phyloP scores from a whole-genome alignment of 2,113 vertebrate genomes.

The Brachionichthys hirsutus region DNA sequence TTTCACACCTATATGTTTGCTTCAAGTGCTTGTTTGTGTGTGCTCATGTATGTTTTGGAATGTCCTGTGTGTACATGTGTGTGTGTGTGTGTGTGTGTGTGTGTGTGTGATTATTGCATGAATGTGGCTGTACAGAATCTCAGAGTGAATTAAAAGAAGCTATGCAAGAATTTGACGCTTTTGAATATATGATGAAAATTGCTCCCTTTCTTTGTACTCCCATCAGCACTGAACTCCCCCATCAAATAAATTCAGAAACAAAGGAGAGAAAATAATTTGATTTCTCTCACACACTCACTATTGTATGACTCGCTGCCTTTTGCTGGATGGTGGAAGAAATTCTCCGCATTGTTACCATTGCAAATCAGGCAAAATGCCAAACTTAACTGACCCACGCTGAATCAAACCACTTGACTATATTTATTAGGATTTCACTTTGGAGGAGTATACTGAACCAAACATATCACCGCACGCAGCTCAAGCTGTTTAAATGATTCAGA shows the following conservation, averaged over 20 bases:
- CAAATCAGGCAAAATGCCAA: neutral
- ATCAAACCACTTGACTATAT: neutral
- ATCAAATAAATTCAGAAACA: slow-evolving; percentile 24
- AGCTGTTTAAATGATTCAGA: neutral
- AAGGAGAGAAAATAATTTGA: neutral
- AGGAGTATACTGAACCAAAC: neutral
- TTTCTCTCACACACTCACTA: neutral
- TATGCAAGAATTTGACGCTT: slow-evolving; percentile 34
- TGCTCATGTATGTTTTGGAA: slow-evolving; percentile 50
- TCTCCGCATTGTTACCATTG: slow-evolving; percentile 17
- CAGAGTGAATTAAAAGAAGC: slow-evolving; percentile 56
- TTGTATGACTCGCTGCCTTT: slow-evolving; percentile 49
- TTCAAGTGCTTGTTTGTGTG: slow-evolving; percentile 48
- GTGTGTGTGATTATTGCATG: slow-evolving; percentile 16
- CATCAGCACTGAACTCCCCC: slow-evolving; percentile 53
- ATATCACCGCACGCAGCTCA: neutral
- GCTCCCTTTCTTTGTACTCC: slow-evolving; percentile 43
- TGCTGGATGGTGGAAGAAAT: slow-evolving; percentile 40
- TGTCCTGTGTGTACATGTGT: slow-evolving; percentile 24
- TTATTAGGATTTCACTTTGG: neutral
- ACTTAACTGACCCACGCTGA: neutral
- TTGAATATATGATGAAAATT: slow-evolving; percentile 33
- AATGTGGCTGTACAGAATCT: slow-evolving; percentile 61
- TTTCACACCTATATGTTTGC: slow-evolving; percentile 43
- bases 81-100: slow-evolving; percentile 13